Percentiles rank a stretch among this genome's conserved stretches.
These are phyloP conservation scores for Rhinogobius similis DNA, from an alignment of 2,113 vertebrate genomes.

Conservation along the genomic window DNA sequence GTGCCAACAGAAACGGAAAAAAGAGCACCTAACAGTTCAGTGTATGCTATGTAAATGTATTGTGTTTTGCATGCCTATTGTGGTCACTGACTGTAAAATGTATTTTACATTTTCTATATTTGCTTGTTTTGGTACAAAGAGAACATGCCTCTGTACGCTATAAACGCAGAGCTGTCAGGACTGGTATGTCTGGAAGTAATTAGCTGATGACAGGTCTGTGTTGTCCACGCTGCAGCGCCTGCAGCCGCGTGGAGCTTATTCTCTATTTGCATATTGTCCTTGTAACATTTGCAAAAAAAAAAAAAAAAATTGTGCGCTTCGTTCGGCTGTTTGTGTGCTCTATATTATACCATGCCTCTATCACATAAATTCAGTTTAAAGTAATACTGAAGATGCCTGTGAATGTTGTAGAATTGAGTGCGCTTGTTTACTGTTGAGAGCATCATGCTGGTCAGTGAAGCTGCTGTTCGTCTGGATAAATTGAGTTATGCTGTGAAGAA, in stretches of 20 bases:
- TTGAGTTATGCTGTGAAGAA: slow-evolving; percentile 33
- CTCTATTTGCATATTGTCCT: slow-evolving; percentile 57
- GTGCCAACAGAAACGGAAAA: neutral
- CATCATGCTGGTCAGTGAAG: slow-evolving; percentile 23
- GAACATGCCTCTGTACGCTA: neutral
- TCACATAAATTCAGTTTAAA: neutral
- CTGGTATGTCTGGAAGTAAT: slow-evolving; percentile 42
- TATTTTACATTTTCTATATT: neutral
- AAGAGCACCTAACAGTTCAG: neutral
- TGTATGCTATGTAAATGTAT: slow-evolving; percentile 13
- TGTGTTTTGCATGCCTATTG: neutral
- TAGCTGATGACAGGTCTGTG: slow-evolving; percentile 44
- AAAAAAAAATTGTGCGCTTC: slow-evolving; percentile 5
- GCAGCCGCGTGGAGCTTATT: slow-evolving; percentile 3
- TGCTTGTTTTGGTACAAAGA: neutral
- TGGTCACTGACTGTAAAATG: neutral
- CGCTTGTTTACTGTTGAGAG: neutral
- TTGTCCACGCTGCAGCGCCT: slow-evolving; percentile 34
- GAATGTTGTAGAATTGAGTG: neutral
- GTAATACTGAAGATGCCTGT: neutral
- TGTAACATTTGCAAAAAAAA: neutral
- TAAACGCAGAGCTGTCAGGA: slow-evolving; percentile 26
- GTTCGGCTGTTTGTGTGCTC: slow-evolving; percentile 7
- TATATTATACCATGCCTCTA: slow-evolving; percentile 14
- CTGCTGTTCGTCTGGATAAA: slow-evolving; percentile 31